Base-by-base conservation (phyloP, 2,888 invertebrate species). In the Athalia rosae region DNA sequence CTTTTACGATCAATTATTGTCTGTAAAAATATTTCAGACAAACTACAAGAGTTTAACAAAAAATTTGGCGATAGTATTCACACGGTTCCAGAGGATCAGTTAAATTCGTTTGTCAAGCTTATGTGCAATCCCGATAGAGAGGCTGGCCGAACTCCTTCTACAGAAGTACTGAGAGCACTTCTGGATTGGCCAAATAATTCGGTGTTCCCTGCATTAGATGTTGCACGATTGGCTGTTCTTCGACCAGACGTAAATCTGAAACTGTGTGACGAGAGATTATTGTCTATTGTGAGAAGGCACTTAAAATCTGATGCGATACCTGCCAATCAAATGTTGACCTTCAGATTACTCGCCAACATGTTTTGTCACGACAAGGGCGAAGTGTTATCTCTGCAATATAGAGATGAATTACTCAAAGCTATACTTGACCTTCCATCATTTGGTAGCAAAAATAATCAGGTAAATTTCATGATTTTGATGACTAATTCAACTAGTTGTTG, bases 141-240 rank as follows among this genome's bases (percentile, higher is more conserved):
- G n/a, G 78, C 79, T 58, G 56, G 66, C 4, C 84, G 80, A 41
- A 81, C 84, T 8, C 45, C 84, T 85, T 71, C 87, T 91, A 78
- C 87, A 5, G 78, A 76, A 50, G 81, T 82, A 28, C 76, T 89
- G 43, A 84, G 79, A 63, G 80, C 63, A 8, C 81, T 89, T 45
- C 78, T 89, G 13, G 81, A 84, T 13, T 90, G 89, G 89, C 86
- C 89, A 5, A 82, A 84, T 4, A 95, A 96, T 86, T 92, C 94
- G 80, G 92, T 98, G 1, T 98, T 98, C 87, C 99, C 99, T 0
- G 95, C 95, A 4, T 90, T 99, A 82, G 99, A 99, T 87, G 91
- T 98, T 4, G 92, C 97, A 11, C 93, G 99, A 81, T 90, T 98
- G 85, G 95, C 96, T 0, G 93, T 98, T 58, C 93, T 96, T 64